These are phyloP conservation scores for Thalassoma bifasciatum DNA, from an alignment of 2,113 vertebrate genomes.

Conservation along the genomic window DNA sequence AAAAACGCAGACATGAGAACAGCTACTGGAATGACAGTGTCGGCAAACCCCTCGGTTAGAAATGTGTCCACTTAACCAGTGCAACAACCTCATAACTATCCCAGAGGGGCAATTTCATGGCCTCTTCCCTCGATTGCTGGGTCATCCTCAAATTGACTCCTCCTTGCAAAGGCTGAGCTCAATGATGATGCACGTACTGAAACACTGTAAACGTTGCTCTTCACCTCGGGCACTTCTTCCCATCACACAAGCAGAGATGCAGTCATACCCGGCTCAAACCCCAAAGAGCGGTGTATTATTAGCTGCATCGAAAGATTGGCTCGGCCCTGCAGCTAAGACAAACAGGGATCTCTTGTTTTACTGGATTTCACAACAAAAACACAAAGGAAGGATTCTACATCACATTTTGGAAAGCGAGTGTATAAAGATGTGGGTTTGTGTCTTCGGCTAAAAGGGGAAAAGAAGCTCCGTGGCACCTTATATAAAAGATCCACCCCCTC, in stretches of 20 bases:
- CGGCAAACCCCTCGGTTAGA: slow-evolving; percentile 24
- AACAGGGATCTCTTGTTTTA: slow-evolving; percentile 60
- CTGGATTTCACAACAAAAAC: slow-evolving; percentile 54
- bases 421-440: slow-evolving; percentile 20
- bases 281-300: slow-evolving; percentile 67
- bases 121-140: slow-evolving; percentile 64
- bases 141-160: slow-evolving; percentile 59
- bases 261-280: slow-evolving; percentile 50
- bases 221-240: slow-evolving; percentile 36
- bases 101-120: slow-evolving; percentile 68
- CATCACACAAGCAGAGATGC: slow-evolving; percentile 39
- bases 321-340: slow-evolving; percentile 61
- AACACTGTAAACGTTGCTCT: slow-evolving; percentile 47
- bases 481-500: slow-evolving; percentile 69
- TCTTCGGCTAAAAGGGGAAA: slow-evolving; percentile 25
- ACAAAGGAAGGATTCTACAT: slow-evolving; percentile 37
- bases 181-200: slow-evolving; percentile 58
- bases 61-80: slow-evolving; percentile 41
- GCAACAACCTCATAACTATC: slow-evolving; percentile 56
- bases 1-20: slow-evolving; percentile 1
- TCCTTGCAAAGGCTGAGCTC: slow-evolving; percentile 39
- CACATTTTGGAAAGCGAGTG: slow-evolving; percentile 23
- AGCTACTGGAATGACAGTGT: slow-evolving; percentile 18
- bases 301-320: slow-evolving; percentile 60
- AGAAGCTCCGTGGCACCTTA: slow-evolving; percentile 54